These are phyloP conservation scores for Sinocyclocheilus rhinocerous DNA, from an alignment of 2,113 vertebrate genomes.

Conservation along the genomic window DNA sequence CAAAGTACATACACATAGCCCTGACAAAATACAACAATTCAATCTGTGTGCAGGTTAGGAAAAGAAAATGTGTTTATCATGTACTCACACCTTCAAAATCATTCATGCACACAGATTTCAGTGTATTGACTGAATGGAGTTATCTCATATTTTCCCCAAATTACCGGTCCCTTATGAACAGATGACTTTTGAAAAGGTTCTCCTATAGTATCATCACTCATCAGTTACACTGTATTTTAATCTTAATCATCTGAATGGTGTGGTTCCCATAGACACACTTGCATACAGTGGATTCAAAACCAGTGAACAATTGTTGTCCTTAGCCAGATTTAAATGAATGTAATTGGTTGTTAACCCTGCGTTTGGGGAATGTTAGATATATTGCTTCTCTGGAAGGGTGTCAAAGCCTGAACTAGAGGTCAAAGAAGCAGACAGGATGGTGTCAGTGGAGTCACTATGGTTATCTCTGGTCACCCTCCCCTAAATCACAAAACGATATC, in stretches of 20 bases:
- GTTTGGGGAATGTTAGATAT: slow-evolving; percentile 19
- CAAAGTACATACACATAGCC: slow-evolving; percentile 34
- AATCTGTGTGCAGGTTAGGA: slow-evolving; percentile 6
- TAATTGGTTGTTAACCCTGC: not conserved
- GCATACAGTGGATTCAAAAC: not conserved
- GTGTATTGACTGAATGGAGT: not conserved
- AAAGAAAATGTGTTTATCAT: slow-evolving; percentile 3
- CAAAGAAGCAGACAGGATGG: slow-evolving; percentile 16
- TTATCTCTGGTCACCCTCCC: slow-evolving; percentile 24
- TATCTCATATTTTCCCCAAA: not conserved
- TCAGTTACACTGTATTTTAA: not conserved
- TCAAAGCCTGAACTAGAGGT: slow-evolving; percentile 18
- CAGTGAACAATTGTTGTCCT: not conserved
- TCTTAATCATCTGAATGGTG: not conserved
- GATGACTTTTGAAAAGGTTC: not conserved
- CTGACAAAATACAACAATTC: slow-evolving; percentile 19
- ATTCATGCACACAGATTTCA: not conserved
- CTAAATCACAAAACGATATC: slow-evolving; percentile 12
- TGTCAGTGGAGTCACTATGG: slow-evolving; percentile 13
- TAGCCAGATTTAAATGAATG: not conserved
- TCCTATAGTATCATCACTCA: not conserved
- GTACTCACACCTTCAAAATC: not conserved
- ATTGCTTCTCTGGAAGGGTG: not conserved
- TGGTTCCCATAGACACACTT: not conserved
- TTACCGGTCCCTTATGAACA: not conserved